These are phyloP conservation scores for Pluvialis apricaria DNA, from an alignment of 2,113 vertebrate species.

Conservation along the genomic window DNA sequence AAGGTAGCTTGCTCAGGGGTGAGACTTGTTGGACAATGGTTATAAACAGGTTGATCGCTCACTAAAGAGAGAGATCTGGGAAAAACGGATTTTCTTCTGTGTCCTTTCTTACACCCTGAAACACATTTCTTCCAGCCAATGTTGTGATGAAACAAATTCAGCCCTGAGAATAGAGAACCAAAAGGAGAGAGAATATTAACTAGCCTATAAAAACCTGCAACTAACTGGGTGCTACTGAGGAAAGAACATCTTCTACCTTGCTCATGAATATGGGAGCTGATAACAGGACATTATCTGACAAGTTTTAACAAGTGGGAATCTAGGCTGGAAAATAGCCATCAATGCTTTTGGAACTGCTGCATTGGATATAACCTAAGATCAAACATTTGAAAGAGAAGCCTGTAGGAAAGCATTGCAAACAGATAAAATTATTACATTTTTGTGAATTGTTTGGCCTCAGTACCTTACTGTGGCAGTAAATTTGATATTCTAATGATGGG, in stretches of 20 bases:
- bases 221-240: not conserved
- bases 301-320: not conserved
- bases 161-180: not conserved
- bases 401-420: not conserved
- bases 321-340: not conserved
- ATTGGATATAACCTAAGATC: not conserved
- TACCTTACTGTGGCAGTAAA: not conserved
- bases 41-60: not conserved
- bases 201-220: not conserved
- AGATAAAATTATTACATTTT: not conserved
- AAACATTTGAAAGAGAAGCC: not conserved
- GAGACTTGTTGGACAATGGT: not conserved
- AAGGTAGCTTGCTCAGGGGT: not conserved
- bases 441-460: not conserved
- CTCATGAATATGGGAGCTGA: fast-evolving
- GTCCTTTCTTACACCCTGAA: not conserved
- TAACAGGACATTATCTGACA: not conserved
- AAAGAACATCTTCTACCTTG: not conserved
- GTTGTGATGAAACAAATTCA: not conserved
- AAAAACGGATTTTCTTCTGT: not conserved
- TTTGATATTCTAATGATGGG: not conserved
- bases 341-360: not conserved
- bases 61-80: not conserved
- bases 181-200: not conserved
- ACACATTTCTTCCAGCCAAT: not conserved